These are phyloP conservation scores for Carassius auratus DNA, from an alignment of 2,113 vertebrate genomes.

Conservation along the genomic window DNA sequence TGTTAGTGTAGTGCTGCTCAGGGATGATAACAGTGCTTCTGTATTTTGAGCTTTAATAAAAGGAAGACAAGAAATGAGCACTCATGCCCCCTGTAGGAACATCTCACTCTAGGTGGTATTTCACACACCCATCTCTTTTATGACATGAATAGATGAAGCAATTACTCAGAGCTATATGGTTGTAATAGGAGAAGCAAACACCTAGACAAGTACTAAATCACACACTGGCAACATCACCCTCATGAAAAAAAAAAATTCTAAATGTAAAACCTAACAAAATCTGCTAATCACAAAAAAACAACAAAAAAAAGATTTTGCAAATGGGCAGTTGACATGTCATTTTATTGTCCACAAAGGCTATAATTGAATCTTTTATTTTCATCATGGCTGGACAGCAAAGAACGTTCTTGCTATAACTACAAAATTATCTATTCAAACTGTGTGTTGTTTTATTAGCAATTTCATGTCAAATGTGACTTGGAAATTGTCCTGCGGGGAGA, in stretches of 20 bases:
- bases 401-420: background rate
- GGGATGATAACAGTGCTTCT: background rate
- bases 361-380: background rate
- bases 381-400: background rate
- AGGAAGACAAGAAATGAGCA: background rate
- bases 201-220: background rate
- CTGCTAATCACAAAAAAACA: background rate
- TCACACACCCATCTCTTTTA: slow-evolving; percentile 2
- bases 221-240: background rate
- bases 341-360: background rate
- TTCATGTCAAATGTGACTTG: background rate
- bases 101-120: background rate
- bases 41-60: background rate
- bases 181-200: background rate
- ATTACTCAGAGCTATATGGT: background rate
- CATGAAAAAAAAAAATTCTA: background rate
- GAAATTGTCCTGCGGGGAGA: background rate
- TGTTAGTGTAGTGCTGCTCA: background rate
- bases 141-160: background rate
- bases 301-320: background rate
- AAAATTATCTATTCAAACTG: background rate
- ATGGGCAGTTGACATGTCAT: background rate
- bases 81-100: background rate
- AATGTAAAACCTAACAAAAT: background rate
- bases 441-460: background rate